Percentiles rank a stretch among this genome's conserved stretches.
These are phyloP conservation scores for Cistogaster globosa DNA, from an alignment of 2,888 invertebrate genomes.

Conservation along the genomic window DNA sequence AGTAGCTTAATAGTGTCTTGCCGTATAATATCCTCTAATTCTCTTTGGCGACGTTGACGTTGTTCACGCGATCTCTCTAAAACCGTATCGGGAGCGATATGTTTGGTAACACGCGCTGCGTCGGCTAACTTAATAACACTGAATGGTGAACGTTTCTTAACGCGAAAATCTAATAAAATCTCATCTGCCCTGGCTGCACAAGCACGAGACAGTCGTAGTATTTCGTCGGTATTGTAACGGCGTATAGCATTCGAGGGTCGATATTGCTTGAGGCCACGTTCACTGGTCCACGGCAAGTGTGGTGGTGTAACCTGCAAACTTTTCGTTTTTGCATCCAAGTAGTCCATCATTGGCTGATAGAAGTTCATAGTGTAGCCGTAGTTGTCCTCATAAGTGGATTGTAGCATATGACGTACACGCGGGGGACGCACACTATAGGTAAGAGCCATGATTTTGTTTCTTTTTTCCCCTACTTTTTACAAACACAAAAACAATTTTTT, in stretches of 20 bases:
- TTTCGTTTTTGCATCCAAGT: constrained; percentile 88
- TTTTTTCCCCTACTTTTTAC: constrained; percentile 37
- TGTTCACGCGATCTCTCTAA: constrained; percentile 82
- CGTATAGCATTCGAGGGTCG: constrained; percentile 86
- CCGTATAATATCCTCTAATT: constrained; percentile 86
- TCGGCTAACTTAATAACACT: constrained; percentile 84
- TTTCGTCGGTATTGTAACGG: constrained; percentile 87
- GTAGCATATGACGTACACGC: constrained; percentile 78
- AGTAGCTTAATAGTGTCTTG: constrained; percentile 80
- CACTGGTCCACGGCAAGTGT: constrained; percentile 90
- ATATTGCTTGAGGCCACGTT: constrained; percentile 87
- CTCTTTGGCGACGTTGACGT: constrained; percentile 82
- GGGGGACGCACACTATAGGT: constrained; percentile 80
- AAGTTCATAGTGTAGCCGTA: constrained; percentile 93
- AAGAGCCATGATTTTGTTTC: constrained; percentile 78
- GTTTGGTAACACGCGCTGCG: constrained; percentile 83
- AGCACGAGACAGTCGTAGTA: constrained; percentile 87
- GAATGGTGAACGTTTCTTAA: constrained; percentile 82
- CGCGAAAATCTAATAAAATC: constrained; percentile 84
- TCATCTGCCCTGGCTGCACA: constrained; percentile 88
- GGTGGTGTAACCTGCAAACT: constrained; percentile 82
- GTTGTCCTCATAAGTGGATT: constrained; percentile 89
- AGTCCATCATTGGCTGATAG: constrained; percentile 94
- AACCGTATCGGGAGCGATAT: constrained; percentile 83
- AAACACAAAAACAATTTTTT: constrained; percentile 19